Conservation (phyloP, 2,888 invertebrate species). For the Tortrix viridana region DNA sequence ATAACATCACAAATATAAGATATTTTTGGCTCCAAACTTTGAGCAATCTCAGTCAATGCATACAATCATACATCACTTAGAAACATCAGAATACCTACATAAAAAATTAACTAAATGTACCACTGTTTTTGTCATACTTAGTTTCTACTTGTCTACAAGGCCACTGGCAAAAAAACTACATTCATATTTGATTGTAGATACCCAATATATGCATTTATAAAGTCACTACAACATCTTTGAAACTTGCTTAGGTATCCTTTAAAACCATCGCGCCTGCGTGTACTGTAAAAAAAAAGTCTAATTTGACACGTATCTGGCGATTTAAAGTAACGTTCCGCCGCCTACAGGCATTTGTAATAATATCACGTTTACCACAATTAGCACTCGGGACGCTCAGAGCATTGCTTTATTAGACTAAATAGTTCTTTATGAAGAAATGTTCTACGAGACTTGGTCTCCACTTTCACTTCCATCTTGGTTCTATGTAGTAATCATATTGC, state of each 20-base stretch:
- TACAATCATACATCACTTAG: conserved; percentile 23
- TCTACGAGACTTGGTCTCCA: no score
- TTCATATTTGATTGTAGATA: conserved; percentile 5
- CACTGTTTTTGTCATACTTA: conserved; percentile 17
- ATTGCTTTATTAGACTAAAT: no score
- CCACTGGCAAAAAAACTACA: conserved; percentile 1
- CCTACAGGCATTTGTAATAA: no score
- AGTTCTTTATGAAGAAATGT: no score
- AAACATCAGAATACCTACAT: conserved; percentile 35
- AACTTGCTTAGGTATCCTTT: conserved; percentile 4
- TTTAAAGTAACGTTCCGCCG: no score
- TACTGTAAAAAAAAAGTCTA: conserved; percentile 25
- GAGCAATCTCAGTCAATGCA: conserved; percentile 48
- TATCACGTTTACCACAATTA: no score
- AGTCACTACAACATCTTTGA: conserved; percentile 11
- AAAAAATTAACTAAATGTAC: conserved; percentile 35
- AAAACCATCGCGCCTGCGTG: conserved; percentile 9
- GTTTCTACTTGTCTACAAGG: conserved; percentile 1
- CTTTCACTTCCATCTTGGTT: no score
- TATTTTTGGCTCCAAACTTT: conserved; percentile 58
- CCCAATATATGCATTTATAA: conserved; percentile 1
- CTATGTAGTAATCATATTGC: no score
- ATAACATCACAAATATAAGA: conserved; percentile 58
- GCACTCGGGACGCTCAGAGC: no score
- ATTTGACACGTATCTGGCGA: no score